These are phyloP conservation scores for Danaus chrysippus DNA, from an alignment of 2,888 invertebrate species.

Conservation along the genomic window DNA sequence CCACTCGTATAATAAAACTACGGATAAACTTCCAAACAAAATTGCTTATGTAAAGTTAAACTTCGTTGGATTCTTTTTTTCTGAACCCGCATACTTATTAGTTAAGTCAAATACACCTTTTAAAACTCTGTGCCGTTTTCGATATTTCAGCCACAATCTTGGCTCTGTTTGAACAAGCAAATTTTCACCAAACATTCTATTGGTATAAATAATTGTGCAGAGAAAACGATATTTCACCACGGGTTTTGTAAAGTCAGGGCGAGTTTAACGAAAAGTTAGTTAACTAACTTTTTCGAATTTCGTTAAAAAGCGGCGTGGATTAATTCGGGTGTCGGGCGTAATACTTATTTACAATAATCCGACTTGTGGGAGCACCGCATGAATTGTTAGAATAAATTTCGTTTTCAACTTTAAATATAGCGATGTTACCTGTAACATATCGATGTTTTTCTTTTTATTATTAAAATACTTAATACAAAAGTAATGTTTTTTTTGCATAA, in stretches of 20 bases:
- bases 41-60: slow-evolving; percentile 17
- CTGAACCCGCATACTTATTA: slow-evolving; percentile 65
- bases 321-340: slow-evolving; percentile 67
- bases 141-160: slow-evolving; percentile 48
- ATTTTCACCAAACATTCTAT: slow-evolving; percentile 67
- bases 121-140: slow-evolving; percentile 50
- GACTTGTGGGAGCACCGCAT: slow-evolving; percentile 61
- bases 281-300: slow-evolving; percentile 71
- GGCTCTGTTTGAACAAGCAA: slow-evolving; percentile 62
- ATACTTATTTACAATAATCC: slow-evolving; percentile 79
- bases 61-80: slow-evolving; percentile 37
- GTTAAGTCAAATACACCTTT: slow-evolving; percentile 75
- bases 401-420: slow-evolving; percentile 42
- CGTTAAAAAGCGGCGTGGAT: slow-evolving; percentile 67
- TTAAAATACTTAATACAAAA: neutral
- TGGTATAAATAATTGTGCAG: slow-evolving; percentile 71
- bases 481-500: too few species aligned
- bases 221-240: slow-evolving; percentile 63
- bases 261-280: slow-evolving; percentile 52
- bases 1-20: slow-evolving; percentile 10
- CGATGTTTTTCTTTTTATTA: slow-evolving; percentile 34
- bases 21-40: neutral
- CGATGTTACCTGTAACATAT: slow-evolving; percentile 19
- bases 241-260: slow-evolving; percentile 53
- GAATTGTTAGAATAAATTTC: slow-evolving; percentile 72